Evolutionary conservation across 1,140 invertebrate genomes (phyloP), one percentile per base, ranked within the genome.

Genomic region (Telenomus remus): DNA sequence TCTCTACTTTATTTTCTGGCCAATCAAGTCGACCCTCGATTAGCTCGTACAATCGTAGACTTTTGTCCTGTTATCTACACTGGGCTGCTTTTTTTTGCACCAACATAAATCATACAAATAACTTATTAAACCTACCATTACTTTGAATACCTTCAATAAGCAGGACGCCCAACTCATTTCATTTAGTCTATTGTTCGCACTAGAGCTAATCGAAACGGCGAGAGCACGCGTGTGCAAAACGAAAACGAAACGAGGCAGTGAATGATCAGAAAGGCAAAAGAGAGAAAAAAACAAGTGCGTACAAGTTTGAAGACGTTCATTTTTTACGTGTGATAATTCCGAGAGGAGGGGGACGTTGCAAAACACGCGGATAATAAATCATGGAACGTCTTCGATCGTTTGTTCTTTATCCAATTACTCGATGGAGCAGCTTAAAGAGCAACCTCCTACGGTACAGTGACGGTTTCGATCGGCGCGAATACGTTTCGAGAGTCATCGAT

Each of bases 391-490:
- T 73, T 73, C 61, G 70, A 73, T 66, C 70, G 70, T 73, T 73
- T 73, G 70, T 73, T 73, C 70, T 73, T 73, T 73, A 73, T 73
- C 70, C 70, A 73, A 73, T 73, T 73, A 73, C 70, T 65, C 70
- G 54, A 55, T 49, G 70, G 60, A 73, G 70, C 70, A 61, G 55
- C 61, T 73, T 73, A 73, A 73, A 73, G 70, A 73, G 70, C 70
- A 73, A 64, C 70, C 70, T 73, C 70, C 70, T 73, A 73, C 70
- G 68, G 70, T 73, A 73, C 56, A 66, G 56, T 66, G 68, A 71
- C 68, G 68, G 51, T 71, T 71, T 71, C 59, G 68, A 73, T 73
- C 63, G 61, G 44, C 19, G 54, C 61, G 55, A 73, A 51, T 60
- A 60, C 69, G 70, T 66, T 73, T 54, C 49, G 57, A 68, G 71